phyloP scores from a whole-genome alignment of 2,888 invertebrate species.

The Dolichopus griseipennis region DNA sequence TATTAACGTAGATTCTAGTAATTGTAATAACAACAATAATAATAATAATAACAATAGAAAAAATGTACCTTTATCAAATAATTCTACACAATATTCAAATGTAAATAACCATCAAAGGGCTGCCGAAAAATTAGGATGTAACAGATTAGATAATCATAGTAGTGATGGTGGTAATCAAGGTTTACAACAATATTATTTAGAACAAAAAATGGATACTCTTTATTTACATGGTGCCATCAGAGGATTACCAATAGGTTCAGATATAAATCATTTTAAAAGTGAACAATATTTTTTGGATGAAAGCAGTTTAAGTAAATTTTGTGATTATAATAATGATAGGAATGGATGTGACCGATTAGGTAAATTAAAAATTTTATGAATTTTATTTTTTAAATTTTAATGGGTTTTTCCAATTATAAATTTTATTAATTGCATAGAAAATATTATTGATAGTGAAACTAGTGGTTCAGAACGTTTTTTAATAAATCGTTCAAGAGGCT shows the following conservation, averaged over 20 bases:
- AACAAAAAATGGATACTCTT: constrained; percentile 42
- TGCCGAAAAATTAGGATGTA: constrained; percentile 1
- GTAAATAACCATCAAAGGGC: constrained; percentile 7
- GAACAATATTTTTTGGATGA: constrained; percentile 41
- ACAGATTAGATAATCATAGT: neutral
- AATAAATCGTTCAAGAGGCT: constrained; percentile 36
- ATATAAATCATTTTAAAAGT: constrained; percentile 40
- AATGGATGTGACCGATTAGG: constrained; percentile 24
- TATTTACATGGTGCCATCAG: constrained; percentile 40
- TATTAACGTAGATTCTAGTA: neutral
- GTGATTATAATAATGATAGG: constrained; percentile 33
- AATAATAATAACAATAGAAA: constrained; percentile 30
- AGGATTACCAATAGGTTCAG: constrained; percentile 38
- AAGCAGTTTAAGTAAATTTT: constrained; percentile 27
- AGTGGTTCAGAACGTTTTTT: constrained; percentile 43
- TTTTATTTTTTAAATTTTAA: too few species aligned
- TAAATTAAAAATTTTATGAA: neutral
- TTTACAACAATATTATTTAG: constrained; percentile 35
- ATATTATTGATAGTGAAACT: constrained; percentile 34
- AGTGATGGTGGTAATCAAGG: constrained; percentile 12
- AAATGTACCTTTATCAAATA: constrained; percentile 30
- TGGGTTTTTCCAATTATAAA: constrained; percentile 18
- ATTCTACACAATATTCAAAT: constrained; percentile 7
- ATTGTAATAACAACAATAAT: constrained; percentile 24
- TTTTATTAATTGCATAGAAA: neutral